Conservation (phyloP, 2,888 invertebrate genomes). For the Eremobia ochroleuca region DNA sequence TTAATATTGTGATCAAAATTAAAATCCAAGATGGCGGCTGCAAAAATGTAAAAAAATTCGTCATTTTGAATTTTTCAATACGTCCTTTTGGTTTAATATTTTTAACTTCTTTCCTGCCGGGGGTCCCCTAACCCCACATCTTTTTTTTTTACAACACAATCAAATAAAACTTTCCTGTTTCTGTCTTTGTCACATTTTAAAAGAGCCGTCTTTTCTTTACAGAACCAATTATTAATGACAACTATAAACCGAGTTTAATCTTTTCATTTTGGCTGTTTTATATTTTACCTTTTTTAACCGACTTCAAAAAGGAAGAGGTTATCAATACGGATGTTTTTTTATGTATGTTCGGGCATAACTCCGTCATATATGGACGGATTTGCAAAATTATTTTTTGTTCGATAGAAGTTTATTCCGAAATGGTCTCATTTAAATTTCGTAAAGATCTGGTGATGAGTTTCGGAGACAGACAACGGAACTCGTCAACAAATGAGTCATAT, state of each 20-base stretch:
- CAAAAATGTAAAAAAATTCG: not conserved
- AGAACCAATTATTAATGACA: not conserved
- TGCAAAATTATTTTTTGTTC: too few species aligned
- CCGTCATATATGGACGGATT: too few species aligned
- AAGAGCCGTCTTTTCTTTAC: not conserved
- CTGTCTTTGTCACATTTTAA: not conserved
- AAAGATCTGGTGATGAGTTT: too few species aligned
- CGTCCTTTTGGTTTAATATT: too few species aligned
- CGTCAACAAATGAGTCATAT: too few species aligned
- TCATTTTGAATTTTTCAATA: too few species aligned
- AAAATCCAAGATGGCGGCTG: not conserved
- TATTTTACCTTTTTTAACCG: not conserved
- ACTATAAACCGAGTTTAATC: conserved; percentile 13
- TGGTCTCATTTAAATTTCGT: too few species aligned
- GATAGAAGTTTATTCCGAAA: too few species aligned
- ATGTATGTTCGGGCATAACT: too few species aligned
- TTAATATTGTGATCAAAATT: not conserved
- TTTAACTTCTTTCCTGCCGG: not conserved
- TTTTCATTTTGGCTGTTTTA: conserved; percentile 3
- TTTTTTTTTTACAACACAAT: not conserved
- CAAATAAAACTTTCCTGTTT: not conserved
- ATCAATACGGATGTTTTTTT: too few species aligned
- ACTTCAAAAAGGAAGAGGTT: too few species aligned
- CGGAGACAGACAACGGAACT: too few species aligned
- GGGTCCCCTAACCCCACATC: not conserved